A percentile compares a stretch with the other conserved stretches of the same genome.
Evolutionary conservation across 2,113 vertebrate genomes (phyloP).

Genomic region (Rhizomys pruinosus): DNA sequence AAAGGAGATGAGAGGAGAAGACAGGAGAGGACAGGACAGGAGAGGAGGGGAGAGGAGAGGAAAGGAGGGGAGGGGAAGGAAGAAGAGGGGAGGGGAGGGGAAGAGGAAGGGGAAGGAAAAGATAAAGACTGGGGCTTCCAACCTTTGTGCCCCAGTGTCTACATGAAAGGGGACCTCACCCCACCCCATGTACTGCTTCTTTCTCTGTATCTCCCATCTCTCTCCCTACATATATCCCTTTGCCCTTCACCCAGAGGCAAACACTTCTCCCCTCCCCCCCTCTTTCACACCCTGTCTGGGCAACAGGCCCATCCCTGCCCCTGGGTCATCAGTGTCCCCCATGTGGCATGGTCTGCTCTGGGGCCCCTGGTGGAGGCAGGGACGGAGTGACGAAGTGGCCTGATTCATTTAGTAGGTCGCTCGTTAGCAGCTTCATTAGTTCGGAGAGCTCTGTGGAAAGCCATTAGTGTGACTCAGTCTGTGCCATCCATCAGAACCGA

Average conservation of each 20-base stretch:
- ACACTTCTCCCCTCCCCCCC: neutral
- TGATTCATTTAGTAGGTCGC: neutral
- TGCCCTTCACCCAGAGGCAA: neutral
- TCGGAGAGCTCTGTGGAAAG: neutral
- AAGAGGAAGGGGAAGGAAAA: neutral
- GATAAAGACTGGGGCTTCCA: neutral
- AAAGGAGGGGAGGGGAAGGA: too few relatives aligned
- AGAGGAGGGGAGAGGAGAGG: too few relatives aligned
- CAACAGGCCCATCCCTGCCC: neutral
- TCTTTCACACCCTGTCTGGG: neutral
- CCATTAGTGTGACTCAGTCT: conserved; percentile 46
- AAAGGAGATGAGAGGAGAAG: too few relatives aligned
- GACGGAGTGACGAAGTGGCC: neutral
- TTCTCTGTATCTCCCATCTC: neutral
- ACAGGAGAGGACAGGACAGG: too few relatives aligned
- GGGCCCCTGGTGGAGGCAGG: neutral
- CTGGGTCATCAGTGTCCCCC: neutral
- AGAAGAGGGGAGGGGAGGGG: too few relatives aligned
- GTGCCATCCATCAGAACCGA: conserved; percentile 6
- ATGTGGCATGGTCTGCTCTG: neutral
- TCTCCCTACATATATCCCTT: neutral
- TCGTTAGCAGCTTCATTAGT: conserved; percentile 54
- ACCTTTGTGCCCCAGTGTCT: neutral
- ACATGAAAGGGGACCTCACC: too few relatives aligned
- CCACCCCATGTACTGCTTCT: neutral